Base-by-base conservation (phyloP, 2,797 vertebrate genomes). In the Clarias fuscus region DNA sequence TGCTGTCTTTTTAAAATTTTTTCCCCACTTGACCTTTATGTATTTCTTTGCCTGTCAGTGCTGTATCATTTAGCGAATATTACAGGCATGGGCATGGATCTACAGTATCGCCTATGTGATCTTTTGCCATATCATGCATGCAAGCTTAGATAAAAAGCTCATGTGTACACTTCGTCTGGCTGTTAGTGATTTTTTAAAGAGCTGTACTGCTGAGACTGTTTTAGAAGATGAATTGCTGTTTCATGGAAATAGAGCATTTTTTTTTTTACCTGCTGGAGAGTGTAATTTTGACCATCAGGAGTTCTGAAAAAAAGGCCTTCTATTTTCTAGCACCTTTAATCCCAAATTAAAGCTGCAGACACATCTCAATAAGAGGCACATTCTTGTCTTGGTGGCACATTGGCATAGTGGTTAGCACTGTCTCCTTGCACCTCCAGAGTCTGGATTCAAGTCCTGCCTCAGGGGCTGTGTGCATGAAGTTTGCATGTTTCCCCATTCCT, bases 201-300 rank as follows among this genome's bases (percentile, higher is more conserved):
- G 58, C 6, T 6, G 5, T 79, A 22, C 76, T 37, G 76, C 56
- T 59, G 30, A 59, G 53, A 30, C 6, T 59, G 27, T 59, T 61
- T 22, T 30, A 79, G 4, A 64, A 61, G 33, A 64, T 43, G 77
- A 80, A 80, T 64, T 64, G 78, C 40, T 64, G 33, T 43, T 80
- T 64, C 33, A 80, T 64, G 78, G 33, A n/a, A 80, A 24, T 64
- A 24, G 7, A 64, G n/a, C 59, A 64, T 79, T 61, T 64, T 37
- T 64, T 37, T 30, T 80, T 64, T 17, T 64, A 22, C 64, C 78
- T n/a, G 77, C 58, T 62, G 77, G 58, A 79, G 56, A 40, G 20
- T 5, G 2, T 79, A 20, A 37, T 79, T 79, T 40, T 62, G 10
- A 64, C 62, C 78, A 80, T 43, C 18, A 43, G 22, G 33, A 59